Evolutionary conservation across 2,113 vertebrate species (phyloP).

Genomic region (Psittacus erithacus): DNA sequence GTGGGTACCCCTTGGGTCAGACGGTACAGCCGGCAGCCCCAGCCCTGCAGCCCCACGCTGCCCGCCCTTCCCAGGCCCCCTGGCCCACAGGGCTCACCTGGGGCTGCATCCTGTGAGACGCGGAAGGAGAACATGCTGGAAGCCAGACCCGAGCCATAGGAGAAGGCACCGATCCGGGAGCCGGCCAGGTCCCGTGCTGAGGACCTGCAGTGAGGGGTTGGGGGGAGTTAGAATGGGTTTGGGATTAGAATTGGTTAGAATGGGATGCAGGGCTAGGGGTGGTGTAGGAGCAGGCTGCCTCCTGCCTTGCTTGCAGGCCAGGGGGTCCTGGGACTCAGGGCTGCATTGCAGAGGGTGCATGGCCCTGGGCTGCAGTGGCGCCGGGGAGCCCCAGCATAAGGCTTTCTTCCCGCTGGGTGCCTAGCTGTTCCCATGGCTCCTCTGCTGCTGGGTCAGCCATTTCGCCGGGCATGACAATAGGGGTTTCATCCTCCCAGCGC

Average conservation of each 20-base stretch:
- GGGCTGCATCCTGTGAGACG: conserved; percentile 58
- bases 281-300: background rate
- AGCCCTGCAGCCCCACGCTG: accelerated
- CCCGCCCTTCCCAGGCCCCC: background rate
- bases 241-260: background rate
- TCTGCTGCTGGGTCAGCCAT: background rate
- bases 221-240: background rate
- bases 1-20: accelerated
- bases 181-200: conserved; percentile 73
- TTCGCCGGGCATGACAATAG: background rate
- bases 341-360: accelerated
- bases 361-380: background rate
- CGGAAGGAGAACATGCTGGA: conserved; percentile 79
- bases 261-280: background rate
- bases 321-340: background rate
- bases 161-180: conserved; percentile 76
- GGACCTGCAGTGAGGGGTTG: background rate
- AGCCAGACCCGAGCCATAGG: conserved; percentile 78
- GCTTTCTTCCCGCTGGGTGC: background rate
- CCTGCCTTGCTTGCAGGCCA: background rate
- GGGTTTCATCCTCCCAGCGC: background rate
- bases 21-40: accelerated
- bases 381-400: background rate
- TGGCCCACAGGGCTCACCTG: conserved; percentile 25
- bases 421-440: background rate